A percentile compares a stretch with the other conserved stretches of the same genome.
Evolutionary conservation across 2,113 vertebrate species (phyloP).

Genomic region (Lipophrys pholis): DNA sequence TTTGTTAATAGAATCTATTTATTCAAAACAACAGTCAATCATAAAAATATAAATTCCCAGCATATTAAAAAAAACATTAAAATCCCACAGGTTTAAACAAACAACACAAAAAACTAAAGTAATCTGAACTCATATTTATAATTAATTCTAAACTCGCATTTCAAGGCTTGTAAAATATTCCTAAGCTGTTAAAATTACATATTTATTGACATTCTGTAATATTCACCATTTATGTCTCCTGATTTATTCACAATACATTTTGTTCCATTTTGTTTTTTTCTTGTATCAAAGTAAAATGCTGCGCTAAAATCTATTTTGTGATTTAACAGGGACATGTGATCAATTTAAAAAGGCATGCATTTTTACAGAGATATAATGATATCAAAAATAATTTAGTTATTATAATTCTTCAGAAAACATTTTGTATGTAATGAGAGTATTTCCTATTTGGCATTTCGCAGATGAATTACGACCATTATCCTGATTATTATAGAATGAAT

Average conservation of each 20-base stretch:
- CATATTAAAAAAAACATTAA: neutral
- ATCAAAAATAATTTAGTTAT: too few relatives aligned
- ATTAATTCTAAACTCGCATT: slow-evolving; percentile 2
- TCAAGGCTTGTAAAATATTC: neutral
- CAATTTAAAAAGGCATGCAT: too few relatives aligned
- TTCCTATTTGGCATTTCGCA: too few relatives aligned
- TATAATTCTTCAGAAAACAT: too few relatives aligned
- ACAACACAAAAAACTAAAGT: neutral
- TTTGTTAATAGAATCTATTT: neutral
- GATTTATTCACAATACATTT: too few relatives aligned
- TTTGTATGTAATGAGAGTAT: too few relatives aligned
- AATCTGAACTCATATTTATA: neutral
- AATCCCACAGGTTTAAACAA: neutral
- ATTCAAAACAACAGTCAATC: neutral
- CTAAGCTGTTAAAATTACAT: neutral
- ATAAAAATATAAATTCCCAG: neutral
- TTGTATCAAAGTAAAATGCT: neutral
- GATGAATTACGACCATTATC: too few relatives aligned
- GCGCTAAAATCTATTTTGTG: neutral
- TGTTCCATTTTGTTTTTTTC: too few relatives aligned
- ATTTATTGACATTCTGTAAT: neutral
- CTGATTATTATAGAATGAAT: too few relatives aligned
- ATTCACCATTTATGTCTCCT: too few relatives aligned
- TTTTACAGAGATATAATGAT: too few relatives aligned
- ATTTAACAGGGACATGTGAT: too few relatives aligned